A percentile compares a stretch with the other conserved stretches of the same genome.
Evolutionary conservation across 2,888 invertebrate genomes (phyloP).

Genomic region (Rhagium mordax): DNA sequence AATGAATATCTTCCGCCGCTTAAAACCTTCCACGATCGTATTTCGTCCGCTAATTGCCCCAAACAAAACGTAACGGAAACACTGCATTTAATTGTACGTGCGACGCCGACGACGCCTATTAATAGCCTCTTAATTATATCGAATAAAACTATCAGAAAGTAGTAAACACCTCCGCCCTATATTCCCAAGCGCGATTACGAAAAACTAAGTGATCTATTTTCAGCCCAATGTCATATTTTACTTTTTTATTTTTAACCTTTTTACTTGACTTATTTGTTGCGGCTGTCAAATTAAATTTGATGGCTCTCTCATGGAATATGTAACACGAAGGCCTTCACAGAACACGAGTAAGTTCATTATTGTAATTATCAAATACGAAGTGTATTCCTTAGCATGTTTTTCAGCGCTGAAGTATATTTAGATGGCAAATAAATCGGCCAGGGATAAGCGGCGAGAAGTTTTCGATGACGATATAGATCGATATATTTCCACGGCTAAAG

Average conservation of each 20-base stretch:
- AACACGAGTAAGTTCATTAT: conserved; percentile 18
- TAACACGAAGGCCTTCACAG: conserved; percentile 8
- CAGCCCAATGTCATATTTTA: conserved; percentile 29
- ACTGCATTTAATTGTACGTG: background rate
- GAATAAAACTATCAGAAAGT: background rate
- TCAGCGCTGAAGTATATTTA: conserved; percentile 17
- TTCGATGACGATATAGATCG: conserved; percentile 53
- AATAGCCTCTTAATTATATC: background rate
- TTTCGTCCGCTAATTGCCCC: no score
- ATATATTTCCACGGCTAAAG: conserved; percentile 52
- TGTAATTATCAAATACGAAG: conserved; percentile 17
- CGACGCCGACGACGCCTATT: no score
- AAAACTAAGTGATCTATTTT: conserved; percentile 31
- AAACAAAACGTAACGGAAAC: no score
- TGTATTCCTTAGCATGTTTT: conserved; percentile 26
- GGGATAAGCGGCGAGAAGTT: conserved; percentile 73
- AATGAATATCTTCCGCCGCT: no score
- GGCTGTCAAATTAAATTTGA: conserved; percentile 28
- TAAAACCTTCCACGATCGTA: no score
- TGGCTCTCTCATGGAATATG: conserved; percentile 13
- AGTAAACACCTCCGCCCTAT: background rate
- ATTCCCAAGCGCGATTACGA: conserved; percentile 6
- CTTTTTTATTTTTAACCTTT: conserved; percentile 31
- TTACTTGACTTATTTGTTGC: conserved; percentile 24
- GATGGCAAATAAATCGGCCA: conserved; percentile 57